These are phyloP conservation scores for Nasonia oneida DNA, from an alignment of 2,888 invertebrate species.

Conservation along the genomic window DNA sequence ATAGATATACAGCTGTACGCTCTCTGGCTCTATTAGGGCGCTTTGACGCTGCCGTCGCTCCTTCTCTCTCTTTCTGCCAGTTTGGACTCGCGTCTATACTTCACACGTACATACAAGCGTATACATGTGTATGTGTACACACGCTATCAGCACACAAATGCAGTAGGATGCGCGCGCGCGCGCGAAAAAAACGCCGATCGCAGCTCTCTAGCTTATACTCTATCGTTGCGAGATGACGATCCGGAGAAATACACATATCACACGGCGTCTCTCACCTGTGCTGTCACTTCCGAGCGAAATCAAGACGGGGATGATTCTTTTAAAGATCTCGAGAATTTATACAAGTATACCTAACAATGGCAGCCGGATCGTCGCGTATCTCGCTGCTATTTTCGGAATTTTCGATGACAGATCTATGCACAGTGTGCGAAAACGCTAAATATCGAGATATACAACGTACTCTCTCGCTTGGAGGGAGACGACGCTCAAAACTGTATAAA, in stretches of 20 bases:
- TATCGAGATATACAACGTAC: neutral
- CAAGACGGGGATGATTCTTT: neutral
- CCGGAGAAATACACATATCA: neutral
- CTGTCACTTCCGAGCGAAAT: neutral
- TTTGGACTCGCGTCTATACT: neutral
- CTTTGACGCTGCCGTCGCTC: slow-evolving; percentile 35
- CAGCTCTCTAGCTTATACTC: neutral
- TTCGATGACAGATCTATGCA: neutral
- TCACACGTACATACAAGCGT: neutral
- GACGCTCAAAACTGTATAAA: slow-evolving; percentile 48
- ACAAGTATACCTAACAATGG: neutral
- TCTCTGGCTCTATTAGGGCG: neutral
- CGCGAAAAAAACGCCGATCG: slow-evolving; percentile 33
- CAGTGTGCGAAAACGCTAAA: neutral
- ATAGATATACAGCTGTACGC: neutral
- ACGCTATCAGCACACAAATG: neutral
- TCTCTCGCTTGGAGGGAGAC: neutral
- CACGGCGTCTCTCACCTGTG: neutral
- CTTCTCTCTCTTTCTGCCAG: neutral
- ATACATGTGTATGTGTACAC: neutral
- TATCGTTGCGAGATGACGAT: neutral
- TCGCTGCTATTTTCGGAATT: neutral
- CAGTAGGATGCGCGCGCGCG: neutral
- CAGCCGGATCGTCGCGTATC: slow-evolving; percentile 16
- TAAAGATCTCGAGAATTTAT: neutral